These are phyloP conservation scores for Bovichtus diacanthus DNA, from an alignment of 2,797 vertebrate species.

Conservation along the genomic window DNA sequence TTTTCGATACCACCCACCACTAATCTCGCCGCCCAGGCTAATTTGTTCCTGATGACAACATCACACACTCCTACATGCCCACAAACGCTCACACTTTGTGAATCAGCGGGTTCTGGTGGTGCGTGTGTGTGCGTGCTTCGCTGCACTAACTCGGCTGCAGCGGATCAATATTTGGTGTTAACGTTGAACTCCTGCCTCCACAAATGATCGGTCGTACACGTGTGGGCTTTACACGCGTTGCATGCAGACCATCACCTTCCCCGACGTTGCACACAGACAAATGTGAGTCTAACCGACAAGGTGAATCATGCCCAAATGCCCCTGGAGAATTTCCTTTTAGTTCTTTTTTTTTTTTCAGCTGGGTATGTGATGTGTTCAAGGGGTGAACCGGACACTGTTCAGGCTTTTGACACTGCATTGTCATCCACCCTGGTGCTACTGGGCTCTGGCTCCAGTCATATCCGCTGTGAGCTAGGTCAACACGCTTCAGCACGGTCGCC, in stretches of 20 bases:
- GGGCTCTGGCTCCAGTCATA: constrained; percentile 31
- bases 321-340: constrained; percentile 31
- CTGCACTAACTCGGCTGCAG: constrained; percentile 1
- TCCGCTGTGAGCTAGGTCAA: constrained; percentile 44
- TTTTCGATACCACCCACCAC: constrained; percentile 62
- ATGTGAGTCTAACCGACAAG: constrained; percentile 28
- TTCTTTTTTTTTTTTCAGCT: neutral
- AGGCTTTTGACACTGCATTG: constrained; percentile 57
- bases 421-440: constrained; percentile 41
- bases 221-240: constrained; percentile 28
- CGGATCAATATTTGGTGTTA: constrained; percentile 40
- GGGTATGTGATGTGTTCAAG: constrained; percentile 45
- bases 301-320: constrained; percentile 56
- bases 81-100: constrained; percentile 4
- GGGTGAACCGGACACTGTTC: constrained; percentile 45
- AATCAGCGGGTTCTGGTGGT: constrained; percentile 17
- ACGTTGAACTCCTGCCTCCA: constrained; percentile 17
- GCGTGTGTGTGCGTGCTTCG: neutral
- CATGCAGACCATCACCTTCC: neutral
- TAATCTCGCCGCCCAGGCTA: constrained; percentile 46
- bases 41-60: constrained; percentile 68
- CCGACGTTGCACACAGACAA: constrained; percentile 4
- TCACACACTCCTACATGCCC: constrained; percentile 57
- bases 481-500: constrained; percentile 18
- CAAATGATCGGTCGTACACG: constrained; percentile 7